Evolutionary conservation across 2,888 invertebrate species (phyloP).

Genomic region (Caenorhabditis angaria): DNA sequence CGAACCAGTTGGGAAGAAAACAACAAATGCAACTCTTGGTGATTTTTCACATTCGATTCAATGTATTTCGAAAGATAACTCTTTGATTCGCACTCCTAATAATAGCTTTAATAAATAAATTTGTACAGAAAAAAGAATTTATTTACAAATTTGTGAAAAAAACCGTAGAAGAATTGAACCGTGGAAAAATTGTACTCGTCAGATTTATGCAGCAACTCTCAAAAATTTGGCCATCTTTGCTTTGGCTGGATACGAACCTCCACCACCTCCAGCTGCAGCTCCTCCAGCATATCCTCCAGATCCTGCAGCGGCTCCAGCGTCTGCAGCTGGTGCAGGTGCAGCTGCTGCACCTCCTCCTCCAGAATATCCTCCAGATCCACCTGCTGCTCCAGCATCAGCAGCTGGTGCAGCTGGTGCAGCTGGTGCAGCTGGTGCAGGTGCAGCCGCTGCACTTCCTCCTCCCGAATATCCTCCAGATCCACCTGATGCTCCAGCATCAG

Average conservation of each 20-base stretch:
- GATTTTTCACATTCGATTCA: conserved; percentile 11
- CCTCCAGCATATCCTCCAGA: not conserved
- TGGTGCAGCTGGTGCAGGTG: conserved; percentile 10
- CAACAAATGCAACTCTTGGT: conserved; percentile 45
- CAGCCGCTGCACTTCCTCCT: conserved; percentile 6
- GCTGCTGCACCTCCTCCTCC: conserved; percentile 25
- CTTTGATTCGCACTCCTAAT: not conserved
- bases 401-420: conserved; percentile 23
- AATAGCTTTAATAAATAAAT: too few species aligned
- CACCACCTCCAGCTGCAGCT: conserved; percentile 1
- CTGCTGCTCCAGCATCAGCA: conserved; percentile 19
- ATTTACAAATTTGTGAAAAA: not conserved
- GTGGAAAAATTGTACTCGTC: not conserved
- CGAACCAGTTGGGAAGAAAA: conserved; percentile 55
- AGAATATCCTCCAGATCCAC: conserved; percentile 24
- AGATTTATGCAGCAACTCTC: not conserved
- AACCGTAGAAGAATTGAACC: not conserved
- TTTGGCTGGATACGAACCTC: not conserved
- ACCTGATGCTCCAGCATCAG: not conserved
- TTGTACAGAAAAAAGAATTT: too few species aligned
- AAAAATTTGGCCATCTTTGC: not conserved
- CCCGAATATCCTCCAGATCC: not conserved
- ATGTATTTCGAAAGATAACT: not conserved
- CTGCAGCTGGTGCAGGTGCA: conserved; percentile 18
- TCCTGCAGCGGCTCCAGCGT: conserved; percentile 8